A percentile compares a stretch with the other conserved stretches of the same genome.
phyloP scores from a whole-genome alignment of 92 coral and sea anemone genomes.

The Epizoanthus fatuus region DNA sequence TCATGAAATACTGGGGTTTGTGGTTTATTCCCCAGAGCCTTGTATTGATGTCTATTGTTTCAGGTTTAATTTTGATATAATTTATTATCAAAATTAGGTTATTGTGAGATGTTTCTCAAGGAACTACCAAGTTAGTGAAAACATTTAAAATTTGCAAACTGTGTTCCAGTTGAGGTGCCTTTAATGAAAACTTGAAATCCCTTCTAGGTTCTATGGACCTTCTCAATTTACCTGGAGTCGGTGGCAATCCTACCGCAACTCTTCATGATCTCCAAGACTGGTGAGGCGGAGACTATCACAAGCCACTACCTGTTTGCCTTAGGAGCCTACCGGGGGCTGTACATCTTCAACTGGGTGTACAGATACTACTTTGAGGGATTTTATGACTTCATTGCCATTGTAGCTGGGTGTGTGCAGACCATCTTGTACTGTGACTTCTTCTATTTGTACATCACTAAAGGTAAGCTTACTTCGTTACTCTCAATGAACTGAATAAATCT shows the following conservation, averaged over 20 bases:
- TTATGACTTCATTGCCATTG: slow-evolving; percentile 99
- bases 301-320: slow-evolving; percentile 99
- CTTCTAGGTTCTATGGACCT: slow-evolving; percentile 95
- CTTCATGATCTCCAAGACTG: slow-evolving; percentile 99
- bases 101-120: no score
- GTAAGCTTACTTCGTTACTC: slow-evolving; percentile 41
- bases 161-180: no score
- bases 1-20: no score
- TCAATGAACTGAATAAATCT: background rate
- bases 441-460: slow-evolving; percentile 99
- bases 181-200: background rate
- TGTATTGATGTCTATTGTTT: no score
- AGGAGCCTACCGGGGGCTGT: slow-evolving; percentile 98
- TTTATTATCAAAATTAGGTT: no score
- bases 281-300: slow-evolving; percentile 98
- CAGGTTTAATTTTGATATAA: no score
- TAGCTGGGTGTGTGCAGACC: slow-evolving; percentile 99
- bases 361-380: slow-evolving; percentile 98
- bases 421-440: slow-evolving; percentile 99
- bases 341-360: slow-evolving; percentile 98
- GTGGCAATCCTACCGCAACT: slow-evolving; percentile 99
- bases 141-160: no score
- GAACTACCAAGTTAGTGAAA: no score
- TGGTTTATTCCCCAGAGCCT: no score
- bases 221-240: slow-evolving; percentile 99